Conservation (phyloP, 2,113 vertebrate genomes). For the Eurypyga helias region DNA sequence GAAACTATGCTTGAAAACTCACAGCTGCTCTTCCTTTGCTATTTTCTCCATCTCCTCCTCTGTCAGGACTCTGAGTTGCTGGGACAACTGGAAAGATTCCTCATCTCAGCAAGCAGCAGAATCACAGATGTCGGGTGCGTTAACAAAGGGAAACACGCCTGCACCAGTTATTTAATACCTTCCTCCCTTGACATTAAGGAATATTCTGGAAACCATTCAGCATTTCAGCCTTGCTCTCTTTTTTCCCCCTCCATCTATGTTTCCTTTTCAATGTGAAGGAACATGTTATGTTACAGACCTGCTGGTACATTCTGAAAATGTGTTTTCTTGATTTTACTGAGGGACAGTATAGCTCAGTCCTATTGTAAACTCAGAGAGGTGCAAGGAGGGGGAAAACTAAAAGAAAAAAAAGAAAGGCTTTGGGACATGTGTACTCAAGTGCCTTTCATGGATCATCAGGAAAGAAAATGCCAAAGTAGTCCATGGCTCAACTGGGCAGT, state of each 20-base stretch:
- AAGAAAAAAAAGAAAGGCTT: neutral
- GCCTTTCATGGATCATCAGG: neutral
- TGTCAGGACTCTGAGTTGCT: constrained; percentile 32
- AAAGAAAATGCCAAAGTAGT: neutral
- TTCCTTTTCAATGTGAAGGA: neutral
- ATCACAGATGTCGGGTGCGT: neutral
- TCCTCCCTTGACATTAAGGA: neutral
- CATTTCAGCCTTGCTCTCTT: neutral
- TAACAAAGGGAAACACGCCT: neutral
- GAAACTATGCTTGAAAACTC: constrained; percentile 52
- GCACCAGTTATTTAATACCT: neutral
- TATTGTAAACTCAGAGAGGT: neutral
- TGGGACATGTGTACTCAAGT: neutral
- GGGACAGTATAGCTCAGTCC: neutral
- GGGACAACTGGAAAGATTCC: constrained; percentile 36
- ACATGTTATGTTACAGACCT: neutral
- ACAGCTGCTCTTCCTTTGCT: constrained; percentile 50
- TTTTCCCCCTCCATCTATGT: neutral
- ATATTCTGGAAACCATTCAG: neutral
- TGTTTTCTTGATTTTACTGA: neutral
- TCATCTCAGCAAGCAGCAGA: neutral
- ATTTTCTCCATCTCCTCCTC: neutral
- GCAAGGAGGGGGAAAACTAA: too few relatives aligned
- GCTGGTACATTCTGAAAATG: neutral
- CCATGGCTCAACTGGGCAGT: neutral